A percentile compares a stretch with the other conserved stretches of the same genome.
Evolutionary conservation across 2,888 invertebrate genomes (phyloP).

Genomic region (Anthophora plumipes): DNA sequence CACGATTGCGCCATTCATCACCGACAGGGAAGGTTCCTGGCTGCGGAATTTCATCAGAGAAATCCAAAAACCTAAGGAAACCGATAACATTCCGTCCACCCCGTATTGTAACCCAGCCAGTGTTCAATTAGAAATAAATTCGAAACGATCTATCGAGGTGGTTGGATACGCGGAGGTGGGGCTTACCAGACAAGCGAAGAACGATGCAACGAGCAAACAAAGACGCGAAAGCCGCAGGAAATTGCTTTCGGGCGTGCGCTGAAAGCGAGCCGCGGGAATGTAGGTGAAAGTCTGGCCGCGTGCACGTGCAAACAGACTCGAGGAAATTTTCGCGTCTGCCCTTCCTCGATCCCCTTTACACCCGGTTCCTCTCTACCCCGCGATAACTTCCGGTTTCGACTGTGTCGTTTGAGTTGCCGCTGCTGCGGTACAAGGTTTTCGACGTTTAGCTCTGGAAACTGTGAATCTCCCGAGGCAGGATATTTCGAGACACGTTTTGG

Average conservation of each 20-base stretch:
- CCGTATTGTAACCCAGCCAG: not conserved
- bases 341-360: slow-evolving; percentile 33
- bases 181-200: slow-evolving; percentile 14
- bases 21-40: not conserved
- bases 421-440: no score
- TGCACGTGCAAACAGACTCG: slow-evolving; percentile 27
- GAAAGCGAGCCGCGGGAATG: slow-evolving; percentile 29
- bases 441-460: no score
- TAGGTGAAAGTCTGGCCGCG: slow-evolving; percentile 43
- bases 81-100: not conserved
- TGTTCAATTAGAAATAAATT: slow-evolving; percentile 17
- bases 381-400: slow-evolving; percentile 29
- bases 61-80: slow-evolving; percentile 1
- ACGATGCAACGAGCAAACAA: slow-evolving; percentile 55
- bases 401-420: not conserved
- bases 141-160: not conserved
- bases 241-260: slow-evolving; percentile 66
- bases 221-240: slow-evolving; percentile 63
- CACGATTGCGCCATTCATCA: not conserved
- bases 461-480: no score
- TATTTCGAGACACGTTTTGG: no score
- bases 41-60: not conserved
- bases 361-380: not conserved
- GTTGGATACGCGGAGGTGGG: not conserved
- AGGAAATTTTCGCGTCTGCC: slow-evolving; percentile 36